Evolutionary conservation across 2,888 invertebrate species (phyloP).

Genomic region (Caenorhabditis wallacei): DNA sequence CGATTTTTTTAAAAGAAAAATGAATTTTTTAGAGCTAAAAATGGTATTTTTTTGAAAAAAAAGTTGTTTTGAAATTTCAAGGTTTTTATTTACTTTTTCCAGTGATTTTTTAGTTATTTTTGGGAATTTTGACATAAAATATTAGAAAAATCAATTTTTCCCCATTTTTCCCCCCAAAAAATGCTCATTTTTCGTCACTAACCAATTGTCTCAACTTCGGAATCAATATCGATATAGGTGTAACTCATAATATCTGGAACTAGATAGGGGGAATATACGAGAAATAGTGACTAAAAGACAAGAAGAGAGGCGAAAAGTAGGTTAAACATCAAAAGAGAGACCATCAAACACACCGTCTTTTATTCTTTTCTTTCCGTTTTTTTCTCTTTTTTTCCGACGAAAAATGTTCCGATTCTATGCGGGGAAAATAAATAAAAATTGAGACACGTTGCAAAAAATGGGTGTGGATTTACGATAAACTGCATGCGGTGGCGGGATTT

Average conservation of each 20-base stretch:
- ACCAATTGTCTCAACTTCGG: constrained; percentile 58
- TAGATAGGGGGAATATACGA: constrained; percentile 1
- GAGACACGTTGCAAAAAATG: constrained; percentile 57
- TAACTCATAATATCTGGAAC: constrained; percentile 54
- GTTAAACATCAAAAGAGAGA: constrained; percentile 13
- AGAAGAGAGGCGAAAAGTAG: constrained; percentile 20
- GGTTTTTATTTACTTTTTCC: neutral
- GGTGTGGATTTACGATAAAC: constrained; percentile 56
- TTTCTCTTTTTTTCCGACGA: neutral
- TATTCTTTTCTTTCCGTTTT: constrained; percentile 17
- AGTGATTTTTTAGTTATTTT: neutral
- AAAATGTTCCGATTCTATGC: constrained; percentile 1
- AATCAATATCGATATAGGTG: constrained; percentile 65
- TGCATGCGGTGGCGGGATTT: constrained; percentile 12
- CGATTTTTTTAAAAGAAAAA: too few species aligned
- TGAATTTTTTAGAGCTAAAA: too few species aligned
- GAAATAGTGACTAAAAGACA: neutral
- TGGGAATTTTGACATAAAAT: too few species aligned
- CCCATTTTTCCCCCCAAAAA: constrained; percentile 4
- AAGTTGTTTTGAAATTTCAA: too few species aligned
- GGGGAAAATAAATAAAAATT: constrained; percentile 32
- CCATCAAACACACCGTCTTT: constrained; percentile 4
- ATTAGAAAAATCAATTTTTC: neutral
- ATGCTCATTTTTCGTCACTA: constrained; percentile 17
- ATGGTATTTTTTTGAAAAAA: constrained; percentile 2